Evolutionary conservation across 2,888 invertebrate species (phyloP).

Genomic region (Panopea generosa): DNA sequence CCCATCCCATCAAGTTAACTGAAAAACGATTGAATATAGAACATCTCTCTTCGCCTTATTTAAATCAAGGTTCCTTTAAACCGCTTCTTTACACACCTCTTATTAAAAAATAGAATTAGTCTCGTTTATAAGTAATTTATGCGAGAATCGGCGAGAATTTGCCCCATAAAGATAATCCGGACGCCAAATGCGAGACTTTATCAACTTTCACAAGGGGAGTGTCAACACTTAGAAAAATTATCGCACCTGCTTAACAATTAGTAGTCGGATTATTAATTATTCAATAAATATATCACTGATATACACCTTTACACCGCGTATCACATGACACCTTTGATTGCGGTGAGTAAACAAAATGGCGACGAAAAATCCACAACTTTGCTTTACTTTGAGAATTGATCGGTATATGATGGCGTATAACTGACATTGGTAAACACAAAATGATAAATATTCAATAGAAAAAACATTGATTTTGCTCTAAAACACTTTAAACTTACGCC

Average conservation of each 20-base stretch:
- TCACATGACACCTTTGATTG: slow-evolving; percentile 55
- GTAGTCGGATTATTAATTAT: slow-evolving; percentile 55
- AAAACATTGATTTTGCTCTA: slow-evolving; percentile 48
- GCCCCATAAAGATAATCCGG: slow-evolving; percentile 51
- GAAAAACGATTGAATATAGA: no score
- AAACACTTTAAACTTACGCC: slow-evolving; percentile 56
- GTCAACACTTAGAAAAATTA: slow-evolving; percentile 60
- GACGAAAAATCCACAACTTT: slow-evolving; percentile 49
- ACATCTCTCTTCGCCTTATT: no score
- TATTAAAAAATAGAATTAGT: neutral
- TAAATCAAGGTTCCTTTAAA: no score
- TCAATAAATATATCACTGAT: slow-evolving; percentile 56
- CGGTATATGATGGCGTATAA: slow-evolving; percentile 31
- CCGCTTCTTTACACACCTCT: no score
- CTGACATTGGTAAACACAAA: slow-evolving; percentile 53
- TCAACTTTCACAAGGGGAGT: slow-evolving; percentile 53
- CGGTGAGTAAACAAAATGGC: slow-evolving; percentile 53
- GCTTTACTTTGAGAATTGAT: slow-evolving; percentile 54
- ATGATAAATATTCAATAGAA: slow-evolving; percentile 59
- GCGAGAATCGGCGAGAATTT: slow-evolving; percentile 47
- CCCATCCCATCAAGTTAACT: no score
- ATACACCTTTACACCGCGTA: slow-evolving; percentile 22
- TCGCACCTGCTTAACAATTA: slow-evolving; percentile 59
- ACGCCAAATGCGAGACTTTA: slow-evolving; percentile 59
- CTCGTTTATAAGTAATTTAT: slow-evolving; percentile 25